Percentiles rank a stretch among this genome's conserved stretches.
These are phyloP conservation scores for Carposina sasakii DNA, from an alignment of 1,140 invertebrate species.

Conservation along the genomic window DNA sequence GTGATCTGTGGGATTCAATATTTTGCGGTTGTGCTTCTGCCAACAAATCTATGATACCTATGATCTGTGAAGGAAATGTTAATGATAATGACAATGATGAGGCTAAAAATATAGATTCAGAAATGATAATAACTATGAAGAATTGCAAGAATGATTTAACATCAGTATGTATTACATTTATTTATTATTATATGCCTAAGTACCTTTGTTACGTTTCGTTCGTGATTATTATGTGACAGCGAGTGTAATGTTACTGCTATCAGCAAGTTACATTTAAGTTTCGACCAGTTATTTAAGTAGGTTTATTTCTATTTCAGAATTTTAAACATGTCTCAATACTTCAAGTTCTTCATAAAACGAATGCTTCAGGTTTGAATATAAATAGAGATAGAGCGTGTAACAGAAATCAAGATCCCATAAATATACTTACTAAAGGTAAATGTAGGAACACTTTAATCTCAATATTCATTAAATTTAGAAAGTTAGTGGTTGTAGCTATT, in stretches of 20 bases:
- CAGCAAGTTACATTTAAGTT: no score
- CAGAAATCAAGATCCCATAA: constrained; percentile 44
- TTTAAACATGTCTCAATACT: constrained; percentile 49
- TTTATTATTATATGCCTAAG: no score
- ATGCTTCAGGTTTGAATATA: constrained; percentile 22
- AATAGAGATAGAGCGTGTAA: constrained; percentile 15
- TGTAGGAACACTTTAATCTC: no score
- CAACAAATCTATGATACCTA: no score
- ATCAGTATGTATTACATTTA: no score
- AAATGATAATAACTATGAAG: constrained; percentile 62
- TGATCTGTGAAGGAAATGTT: no score
- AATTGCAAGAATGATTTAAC: constrained; percentile 52
- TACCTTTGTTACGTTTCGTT: no score
- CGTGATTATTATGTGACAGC: no score
- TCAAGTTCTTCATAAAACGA: constrained; percentile 61
- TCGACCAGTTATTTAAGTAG: no score
- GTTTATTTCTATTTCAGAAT: constrained; percentile 33
- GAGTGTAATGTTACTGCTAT: no score
- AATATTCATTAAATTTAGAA: no score
- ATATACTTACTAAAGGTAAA: constrained; percentile 51
- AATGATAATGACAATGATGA: not conserved
- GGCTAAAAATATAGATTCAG: constrained; percentile 42
- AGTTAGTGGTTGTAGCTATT: no score
- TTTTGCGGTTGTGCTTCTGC: not conserved
- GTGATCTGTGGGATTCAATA: constrained; percentile 8